Evolutionary conservation across 1,140 invertebrate species (phyloP), one percentile per base, ranked within the genome.

Genomic region (Temnothorax nylanderi): DNA sequence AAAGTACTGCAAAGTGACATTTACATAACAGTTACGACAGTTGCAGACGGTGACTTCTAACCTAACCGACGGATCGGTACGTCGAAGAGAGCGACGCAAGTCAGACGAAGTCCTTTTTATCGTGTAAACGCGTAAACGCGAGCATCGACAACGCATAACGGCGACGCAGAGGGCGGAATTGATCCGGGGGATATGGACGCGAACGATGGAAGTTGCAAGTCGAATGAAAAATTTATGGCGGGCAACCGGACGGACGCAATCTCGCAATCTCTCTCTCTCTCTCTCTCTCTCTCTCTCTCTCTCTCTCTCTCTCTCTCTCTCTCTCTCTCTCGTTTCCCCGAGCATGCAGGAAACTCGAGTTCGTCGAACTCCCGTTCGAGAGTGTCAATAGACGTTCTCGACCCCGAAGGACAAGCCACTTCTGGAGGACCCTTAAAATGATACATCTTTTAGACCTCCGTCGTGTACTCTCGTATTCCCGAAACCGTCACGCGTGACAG

Each of bases 151-250:
- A 21, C 18, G 16, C 51, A n/a, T 51, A 80, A 54, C 34, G 34
- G 7, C 75, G 18, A 21, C 37, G 49, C n/a, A 51, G 3, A 6
- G 5, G 32, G 1, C 37, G 34, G 18, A 47, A 82, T 72, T 84
- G 80, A 84, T 74, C 41, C 54, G 51, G 18, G 34, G 13, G 34
- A 71, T 81, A 74, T n/a, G 32, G 4, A 60, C 13, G 77, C 47
- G 34, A 67, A 37, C 56, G 41, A 37, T 74, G 2, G 11, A 41
- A 84, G 67, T 82, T 60, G 80, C 41, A 41, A 62, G 41, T 62
- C 54, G 69, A 75, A 84, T 84, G 69, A 84, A 84, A 75, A 84
- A 84, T 84, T 84, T 74, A 84, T 75, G 54, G 56, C 54, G 41
- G 54, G 47, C 18, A 58, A 18, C 26, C 80, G 67, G 69, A 81